Evolutionary conservation across 2,113 vertebrate genomes (phyloP), one percentile per base, ranked within the genome.

Genomic region (Lycaon pictus): DNA sequence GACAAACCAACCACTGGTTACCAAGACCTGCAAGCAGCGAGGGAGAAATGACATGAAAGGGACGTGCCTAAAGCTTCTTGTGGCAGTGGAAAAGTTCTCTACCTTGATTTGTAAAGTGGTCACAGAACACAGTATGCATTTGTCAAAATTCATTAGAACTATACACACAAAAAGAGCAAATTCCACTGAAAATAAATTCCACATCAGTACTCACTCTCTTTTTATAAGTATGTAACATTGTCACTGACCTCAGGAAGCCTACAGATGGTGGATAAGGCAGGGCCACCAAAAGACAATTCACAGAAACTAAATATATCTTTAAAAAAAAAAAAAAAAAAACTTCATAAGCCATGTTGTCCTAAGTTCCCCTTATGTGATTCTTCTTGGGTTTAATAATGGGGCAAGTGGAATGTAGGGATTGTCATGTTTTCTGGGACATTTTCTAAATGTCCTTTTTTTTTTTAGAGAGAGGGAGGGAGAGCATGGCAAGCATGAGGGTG

Each of bases 141-240:
- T 77, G 16, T 96, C 65, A 89, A 88, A 92, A 77, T 76, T 74
- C n/a, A 48, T 80, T 81, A 84, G 20, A 84, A 53, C 19, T 56
- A 4, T 69, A 51, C 53, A 92, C 29, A 35, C 7, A 60, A 25
- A 37, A 82, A 67, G 6, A 25, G 12, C 76, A 11, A 89, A 92
- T 92, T 87, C 35, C 55, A 17, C 3, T 27, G 3, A 48, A 56
- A 19, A 27, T 72, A 82, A 86, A 65, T 86, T 89, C 62, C 56
- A 10, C 3, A 32, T 94, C 29, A 81, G 11, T 88, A 72, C 4
- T 92, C 8, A 43, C 11, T 77, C 71, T 77, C 53, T 55, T 85
- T 95, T 92, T 27, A 43, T 71, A 92, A 63, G 29, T 74, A 51
- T 51, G 19, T 12, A 62, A 65, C 3, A 29, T 43, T 74, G 8